Percentiles rank a stretch among this genome's conserved stretches.
Evolutionary conservation across 2,888 invertebrate species (phyloP).

Genomic region (Drosophila neonasuta): DNA sequence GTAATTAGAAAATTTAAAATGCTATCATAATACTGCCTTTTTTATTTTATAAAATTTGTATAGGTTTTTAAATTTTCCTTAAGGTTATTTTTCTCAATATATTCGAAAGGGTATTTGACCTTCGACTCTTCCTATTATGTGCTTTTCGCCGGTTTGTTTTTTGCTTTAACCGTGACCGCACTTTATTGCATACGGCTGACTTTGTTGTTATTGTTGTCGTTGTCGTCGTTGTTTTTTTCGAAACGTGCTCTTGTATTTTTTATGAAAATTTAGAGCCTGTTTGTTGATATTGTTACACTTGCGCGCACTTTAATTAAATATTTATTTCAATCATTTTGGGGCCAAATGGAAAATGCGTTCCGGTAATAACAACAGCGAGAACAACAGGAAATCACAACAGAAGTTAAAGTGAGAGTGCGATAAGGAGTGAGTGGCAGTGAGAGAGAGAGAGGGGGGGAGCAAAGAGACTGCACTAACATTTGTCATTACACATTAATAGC

Average conservation of each 20-base stretch:
- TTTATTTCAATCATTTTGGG: slow-evolving; percentile 70
- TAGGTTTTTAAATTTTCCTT: too few relatives aligned
- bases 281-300: slow-evolving; percentile 45
- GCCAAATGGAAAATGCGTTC: slow-evolving; percentile 56
- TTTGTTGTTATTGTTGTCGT: slow-evolving; percentile 25
- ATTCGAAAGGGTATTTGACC: background rate
- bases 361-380: slow-evolving; percentile 16
- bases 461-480: slow-evolving; percentile 70
- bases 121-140: background rate
- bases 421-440: background rate
- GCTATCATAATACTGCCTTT: too few relatives aligned
- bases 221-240: slow-evolving; percentile 32
- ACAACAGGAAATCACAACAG: slow-evolving; percentile 34
- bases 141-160: slow-evolving; percentile 5
- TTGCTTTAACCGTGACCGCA: slow-evolving; percentile 54
- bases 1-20: too few relatives aligned
- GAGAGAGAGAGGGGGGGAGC: background rate
- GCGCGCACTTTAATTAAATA: slow-evolving; percentile 76
- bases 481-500: slow-evolving; percentile 81
- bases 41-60: too few relatives aligned
- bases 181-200: slow-evolving; percentile 57
- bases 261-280: slow-evolving; percentile 71
- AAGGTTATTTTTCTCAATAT: too few relatives aligned
- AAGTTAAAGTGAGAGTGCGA: slow-evolving; percentile 1
- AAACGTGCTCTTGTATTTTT: slow-evolving; percentile 75